phyloP scores from a whole-genome alignment of 2,888 invertebrate genomes.

The Cataglyphis altisquamis region DNA sequence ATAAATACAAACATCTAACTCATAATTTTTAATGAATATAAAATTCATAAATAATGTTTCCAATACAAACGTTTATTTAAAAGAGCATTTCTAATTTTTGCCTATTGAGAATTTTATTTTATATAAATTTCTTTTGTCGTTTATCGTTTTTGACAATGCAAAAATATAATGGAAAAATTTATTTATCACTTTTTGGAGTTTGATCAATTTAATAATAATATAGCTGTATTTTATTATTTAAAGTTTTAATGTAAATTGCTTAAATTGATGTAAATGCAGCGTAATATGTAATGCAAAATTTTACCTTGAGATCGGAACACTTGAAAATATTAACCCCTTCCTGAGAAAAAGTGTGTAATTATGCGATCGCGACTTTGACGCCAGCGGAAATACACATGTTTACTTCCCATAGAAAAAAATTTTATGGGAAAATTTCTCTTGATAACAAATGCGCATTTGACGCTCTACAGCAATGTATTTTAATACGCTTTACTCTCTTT shows the following conservation, averaged over 20 bases:
- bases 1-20: too few relatives aligned
- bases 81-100: too few relatives aligned
- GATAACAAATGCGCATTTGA: not conserved
- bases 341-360: not conserved
- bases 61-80: too few relatives aligned
- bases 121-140: too few relatives aligned
- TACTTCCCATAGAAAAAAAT: not conserved
- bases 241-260: not conserved
- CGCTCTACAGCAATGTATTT: too few relatives aligned
- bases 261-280: not conserved
- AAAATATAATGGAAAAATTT: not conserved
- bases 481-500: not conserved
- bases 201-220: not conserved
- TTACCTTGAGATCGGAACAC: not conserved
- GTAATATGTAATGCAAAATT: not conserved
- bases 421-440: not conserved
- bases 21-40: too few relatives aligned
- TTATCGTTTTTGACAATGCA: not conserved
- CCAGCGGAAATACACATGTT: not conserved
- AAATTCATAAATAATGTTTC: too few relatives aligned
- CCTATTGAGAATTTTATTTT: too few relatives aligned
- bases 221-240: not conserved
- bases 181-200: not conserved
- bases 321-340: not conserved
- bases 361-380: not conserved